Evolutionary conservation across 2,888 invertebrate genomes (phyloP).

Genomic region (Cheilosia scutellata): DNA sequence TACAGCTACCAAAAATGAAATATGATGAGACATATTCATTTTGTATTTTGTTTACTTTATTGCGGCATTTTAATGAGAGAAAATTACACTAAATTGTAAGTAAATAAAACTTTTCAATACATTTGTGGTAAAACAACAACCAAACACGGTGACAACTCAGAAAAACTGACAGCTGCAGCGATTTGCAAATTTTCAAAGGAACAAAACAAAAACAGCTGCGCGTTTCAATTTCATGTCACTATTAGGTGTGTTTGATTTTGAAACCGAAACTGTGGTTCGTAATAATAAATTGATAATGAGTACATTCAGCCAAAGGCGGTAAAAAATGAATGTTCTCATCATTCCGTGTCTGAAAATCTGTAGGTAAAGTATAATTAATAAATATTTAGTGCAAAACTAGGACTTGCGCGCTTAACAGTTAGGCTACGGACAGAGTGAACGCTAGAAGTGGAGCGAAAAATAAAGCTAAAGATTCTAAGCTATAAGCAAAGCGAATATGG

Average conservation of each 20-base stretch:
- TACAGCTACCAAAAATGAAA: neutral
- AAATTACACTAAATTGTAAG: neutral
- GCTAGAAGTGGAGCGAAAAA: no score
- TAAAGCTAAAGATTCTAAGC: no score
- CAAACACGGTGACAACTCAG: conserved; percentile 38
- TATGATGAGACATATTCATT: conserved; percentile 33
- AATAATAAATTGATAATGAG: no score
- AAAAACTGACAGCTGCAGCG: conserved; percentile 36
- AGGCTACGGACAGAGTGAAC: no score
- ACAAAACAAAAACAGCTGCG: conserved; percentile 66
- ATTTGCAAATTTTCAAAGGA: conserved; percentile 13
- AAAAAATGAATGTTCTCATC: no score
- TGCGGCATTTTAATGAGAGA: conserved; percentile 14
- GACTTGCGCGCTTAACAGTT: no score
- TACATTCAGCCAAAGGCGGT: no score
- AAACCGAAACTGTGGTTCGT: neutral
- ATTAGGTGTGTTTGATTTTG: neutral
- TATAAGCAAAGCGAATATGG: no score
- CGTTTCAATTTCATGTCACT: neutral
- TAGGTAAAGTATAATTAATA: no score
- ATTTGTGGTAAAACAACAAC: conserved; percentile 37
- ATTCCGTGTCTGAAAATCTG: no score
- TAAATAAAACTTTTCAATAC: conserved; percentile 13
- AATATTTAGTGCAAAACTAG: no score
- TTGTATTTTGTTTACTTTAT: neutral